Evolutionary conservation across 2,888 invertebrate species (phyloP).

Genomic region (Lepidochitona cinerea): DNA sequence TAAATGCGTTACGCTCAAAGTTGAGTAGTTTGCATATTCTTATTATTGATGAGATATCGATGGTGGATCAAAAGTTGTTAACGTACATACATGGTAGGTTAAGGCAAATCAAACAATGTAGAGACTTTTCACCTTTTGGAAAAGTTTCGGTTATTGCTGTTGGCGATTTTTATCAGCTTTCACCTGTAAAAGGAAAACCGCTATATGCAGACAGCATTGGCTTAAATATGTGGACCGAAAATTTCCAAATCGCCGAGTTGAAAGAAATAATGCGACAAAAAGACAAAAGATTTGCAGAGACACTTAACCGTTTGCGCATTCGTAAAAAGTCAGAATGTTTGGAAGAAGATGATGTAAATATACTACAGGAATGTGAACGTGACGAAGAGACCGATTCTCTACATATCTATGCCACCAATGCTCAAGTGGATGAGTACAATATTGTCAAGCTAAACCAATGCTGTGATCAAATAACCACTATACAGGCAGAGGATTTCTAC

Average conservation of each 20-base stretch:
- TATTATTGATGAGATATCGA: slow-evolving; percentile 24
- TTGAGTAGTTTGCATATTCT: slow-evolving; percentile 11
- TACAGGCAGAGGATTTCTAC: slow-evolving; percentile 20
- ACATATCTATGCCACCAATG: slow-evolving; percentile 25
- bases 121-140: too few relatives aligned
- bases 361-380: slow-evolving; percentile 12
- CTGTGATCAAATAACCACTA: slow-evolving; percentile 4
- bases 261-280: slow-evolving; percentile 2
- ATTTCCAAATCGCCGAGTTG: slow-evolving; percentile 5
- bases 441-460: neutral
- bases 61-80: slow-evolving; percentile 14
- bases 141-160: slow-evolving; percentile 15
- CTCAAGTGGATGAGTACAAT: slow-evolving; percentile 18
- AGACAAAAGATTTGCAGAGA: neutral
- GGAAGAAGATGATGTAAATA: neutral
- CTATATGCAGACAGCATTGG: neutral
- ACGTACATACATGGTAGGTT: slow-evolving; percentile 17
- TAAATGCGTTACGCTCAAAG: slow-evolving; percentile 11
- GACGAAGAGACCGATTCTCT: slow-evolving; percentile 15
- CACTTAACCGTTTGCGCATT: slow-evolving; percentile 19
- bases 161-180: slow-evolving; percentile 22
- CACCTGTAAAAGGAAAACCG: neutral
- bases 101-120: slow-evolving; percentile 21
- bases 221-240: neutral
- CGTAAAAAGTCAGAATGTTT: slow-evolving; percentile 11